Conservation (phyloP, 2,888 invertebrate genomes). For the Pocota personata region DNA sequence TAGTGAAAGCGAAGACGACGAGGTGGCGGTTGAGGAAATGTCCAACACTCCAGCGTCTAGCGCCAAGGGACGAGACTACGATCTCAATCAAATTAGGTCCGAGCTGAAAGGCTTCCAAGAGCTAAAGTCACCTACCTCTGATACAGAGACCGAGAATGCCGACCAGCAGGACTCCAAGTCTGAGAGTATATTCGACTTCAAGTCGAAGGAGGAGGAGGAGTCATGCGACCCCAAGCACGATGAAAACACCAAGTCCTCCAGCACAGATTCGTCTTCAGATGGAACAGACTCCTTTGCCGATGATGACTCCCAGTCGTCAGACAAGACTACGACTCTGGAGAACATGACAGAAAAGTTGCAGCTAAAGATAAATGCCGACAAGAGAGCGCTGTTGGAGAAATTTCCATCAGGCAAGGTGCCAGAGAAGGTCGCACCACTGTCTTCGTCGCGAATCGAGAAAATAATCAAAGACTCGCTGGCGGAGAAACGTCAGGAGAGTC, state of each 20-base stretch:
- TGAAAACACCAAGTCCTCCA: slow-evolving; percentile 78
- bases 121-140: slow-evolving; percentile 84
- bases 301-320: slow-evolving; percentile 82
- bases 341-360: slow-evolving; percentile 79
- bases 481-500: slow-evolving; percentile 78
- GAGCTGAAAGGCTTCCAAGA: slow-evolving; percentile 92
- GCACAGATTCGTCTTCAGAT: slow-evolving; percentile 81
- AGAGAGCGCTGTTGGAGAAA: slow-evolving; percentile 76
- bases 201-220: slow-evolving; percentile 77
- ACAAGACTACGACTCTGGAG: slow-evolving; percentile 79
- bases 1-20: slow-evolving; percentile 84
- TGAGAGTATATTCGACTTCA: slow-evolving; percentile 65
- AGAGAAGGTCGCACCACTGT: slow-evolving; percentile 74
- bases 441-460: slow-evolving; percentile 77
- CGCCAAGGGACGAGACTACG: slow-evolving; percentile 89
- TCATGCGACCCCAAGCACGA: slow-evolving; percentile 75
- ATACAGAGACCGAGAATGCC: slow-evolving; percentile 82
- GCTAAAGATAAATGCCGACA: slow-evolving; percentile 78
- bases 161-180: slow-evolving; percentile 34
- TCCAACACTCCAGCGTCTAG: slow-evolving; percentile 58
- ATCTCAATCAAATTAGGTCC: slow-evolving; percentile 92
- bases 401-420: slow-evolving; percentile 65
- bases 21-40: slow-evolving; percentile 78
- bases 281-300: slow-evolving; percentile 81
- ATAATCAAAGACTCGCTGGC: slow-evolving; percentile 78